A percentile compares a stretch with the other conserved stretches of the same genome.
Evolutionary conservation across 2,888 invertebrate genomes (phyloP).

Genomic region (Folsomia manolachei): DNA sequence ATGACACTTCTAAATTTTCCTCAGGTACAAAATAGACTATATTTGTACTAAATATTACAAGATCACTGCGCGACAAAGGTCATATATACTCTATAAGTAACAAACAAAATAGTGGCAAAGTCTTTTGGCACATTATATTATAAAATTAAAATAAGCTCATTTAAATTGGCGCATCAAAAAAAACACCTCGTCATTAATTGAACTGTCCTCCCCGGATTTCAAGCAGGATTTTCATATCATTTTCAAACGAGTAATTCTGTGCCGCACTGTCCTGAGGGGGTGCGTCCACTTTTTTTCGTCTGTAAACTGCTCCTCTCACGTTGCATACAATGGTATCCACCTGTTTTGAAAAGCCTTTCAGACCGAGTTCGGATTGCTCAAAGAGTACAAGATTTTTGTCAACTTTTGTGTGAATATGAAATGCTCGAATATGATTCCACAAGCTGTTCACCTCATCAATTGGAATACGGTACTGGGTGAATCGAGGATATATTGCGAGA

Average conservation of each 20-base stretch:
- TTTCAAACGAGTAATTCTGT: neutral
- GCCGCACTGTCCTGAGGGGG: neutral
- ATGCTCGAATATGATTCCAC: neutral
- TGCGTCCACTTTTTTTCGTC: neutral
- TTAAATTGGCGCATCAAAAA: no score
- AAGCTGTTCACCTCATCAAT: neutral
- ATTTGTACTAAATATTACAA: no score
- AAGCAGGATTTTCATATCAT: neutral
- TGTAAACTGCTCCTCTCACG: neutral
- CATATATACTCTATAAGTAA: no score
- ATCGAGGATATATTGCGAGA: neutral
- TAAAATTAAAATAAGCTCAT: no score
- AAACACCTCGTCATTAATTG: no score
- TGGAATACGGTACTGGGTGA: neutral
- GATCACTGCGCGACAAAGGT: no score
- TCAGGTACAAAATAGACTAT: no score
- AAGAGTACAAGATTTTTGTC: neutral
- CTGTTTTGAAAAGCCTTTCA: neutral
- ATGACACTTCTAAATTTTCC: no score
- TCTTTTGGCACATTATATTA: no score
- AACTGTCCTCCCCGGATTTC: neutral
- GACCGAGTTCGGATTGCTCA: neutral
- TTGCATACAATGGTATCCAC: neutral
- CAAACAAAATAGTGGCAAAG: no score
- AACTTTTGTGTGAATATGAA: neutral